Evolutionary conservation across 2,888 invertebrate species (phyloP).

Genomic region (Allolobophora icterica): DNA sequence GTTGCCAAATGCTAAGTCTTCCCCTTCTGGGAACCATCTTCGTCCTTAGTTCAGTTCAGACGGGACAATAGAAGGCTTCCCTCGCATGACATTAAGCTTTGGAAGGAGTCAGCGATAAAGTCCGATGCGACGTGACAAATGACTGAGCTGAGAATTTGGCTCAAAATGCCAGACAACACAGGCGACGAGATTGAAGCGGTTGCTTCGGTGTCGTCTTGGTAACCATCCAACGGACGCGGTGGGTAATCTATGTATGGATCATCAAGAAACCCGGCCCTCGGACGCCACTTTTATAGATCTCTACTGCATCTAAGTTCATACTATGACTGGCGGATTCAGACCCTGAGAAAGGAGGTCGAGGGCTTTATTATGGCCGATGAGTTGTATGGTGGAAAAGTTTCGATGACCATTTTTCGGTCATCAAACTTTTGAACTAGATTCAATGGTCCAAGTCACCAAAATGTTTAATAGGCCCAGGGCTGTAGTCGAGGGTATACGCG

Average conservation of each 20-base stretch:
- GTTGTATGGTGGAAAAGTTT: too few relatives aligned
- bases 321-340: background rate
- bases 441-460: background rate
- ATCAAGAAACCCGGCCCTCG: background rate
- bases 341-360: too few relatives aligned
- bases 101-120: background rate
- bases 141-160: background rate
- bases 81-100: background rate
- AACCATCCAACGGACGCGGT: background rate
- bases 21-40: background rate
- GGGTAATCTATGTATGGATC: background rate
- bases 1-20: background rate
- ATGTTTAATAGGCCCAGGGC: too few relatives aligned
- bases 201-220: background rate
- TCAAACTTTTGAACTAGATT: background rate
- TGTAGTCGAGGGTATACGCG: too few relatives aligned
- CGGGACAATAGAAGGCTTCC: background rate
- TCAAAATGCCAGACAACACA: background rate
- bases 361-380: too few relatives aligned
- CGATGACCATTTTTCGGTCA: too few relatives aligned
- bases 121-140: slow-evolving; percentile 10
- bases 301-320: background rate
- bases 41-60: background rate
- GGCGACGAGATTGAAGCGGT: background rate
- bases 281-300: background rate